Percentiles rank a stretch among this genome's conserved stretches.
These are phyloP conservation scores for Drosophila prosaltans DNA, from an alignment of 1,140 invertebrate genomes.

Conservation along the genomic window DNA sequence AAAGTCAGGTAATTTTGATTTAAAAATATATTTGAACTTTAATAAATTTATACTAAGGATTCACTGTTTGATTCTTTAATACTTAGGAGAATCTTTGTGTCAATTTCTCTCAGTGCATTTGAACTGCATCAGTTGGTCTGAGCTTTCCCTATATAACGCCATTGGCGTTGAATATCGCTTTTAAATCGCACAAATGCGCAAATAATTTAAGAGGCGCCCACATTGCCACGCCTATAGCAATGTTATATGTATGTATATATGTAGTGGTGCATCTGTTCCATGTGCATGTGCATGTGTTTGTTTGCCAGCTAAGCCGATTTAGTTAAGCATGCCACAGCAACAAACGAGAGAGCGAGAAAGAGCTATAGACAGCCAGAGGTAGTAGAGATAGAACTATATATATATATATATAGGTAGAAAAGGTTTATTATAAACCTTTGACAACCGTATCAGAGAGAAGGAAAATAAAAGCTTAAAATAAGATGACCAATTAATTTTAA, in stretches of 20 bases:
- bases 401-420: background rate
- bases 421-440: background rate
- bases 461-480: too few relatives aligned
- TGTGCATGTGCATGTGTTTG: constrained; percentile 11
- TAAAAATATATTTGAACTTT: too few relatives aligned
- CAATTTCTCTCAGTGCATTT: constrained; percentile 24
- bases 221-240: constrained; percentile 38
- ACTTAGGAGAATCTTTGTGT: too few relatives aligned
- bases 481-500: too few relatives aligned
- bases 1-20: too few relatives aligned
- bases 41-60: too few relatives aligned
- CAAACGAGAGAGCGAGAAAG: constrained; percentile 13
- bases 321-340: constrained; percentile 43
- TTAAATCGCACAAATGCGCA: constrained; percentile 70
- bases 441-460: background rate
- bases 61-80: too few relatives aligned
- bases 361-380: background rate
- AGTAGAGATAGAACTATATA: background rate
- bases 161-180: constrained; percentile 61
- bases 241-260: background rate
- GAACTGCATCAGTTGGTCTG: background rate
- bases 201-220: constrained; percentile 61
- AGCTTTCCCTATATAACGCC: constrained; percentile 28
- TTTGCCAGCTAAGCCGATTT: constrained; percentile 50
- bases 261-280: background rate